A percentile compares a stretch with the other conserved stretches of the same genome.
These are phyloP conservation scores for Pseudomyrmex gracilis DNA, from an alignment of 1,140 invertebrate genomes.

Conservation along the genomic window DNA sequence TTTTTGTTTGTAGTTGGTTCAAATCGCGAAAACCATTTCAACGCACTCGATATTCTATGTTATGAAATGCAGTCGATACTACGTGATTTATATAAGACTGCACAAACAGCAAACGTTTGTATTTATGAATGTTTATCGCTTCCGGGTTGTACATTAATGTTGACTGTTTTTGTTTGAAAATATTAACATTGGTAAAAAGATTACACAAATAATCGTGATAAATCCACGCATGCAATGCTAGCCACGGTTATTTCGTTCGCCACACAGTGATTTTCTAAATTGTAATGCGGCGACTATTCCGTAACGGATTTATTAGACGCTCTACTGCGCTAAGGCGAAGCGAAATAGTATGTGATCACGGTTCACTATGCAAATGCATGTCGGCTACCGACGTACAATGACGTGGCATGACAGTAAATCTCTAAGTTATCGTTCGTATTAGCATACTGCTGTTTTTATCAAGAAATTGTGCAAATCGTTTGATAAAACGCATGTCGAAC, in stretches of 20 bases:
- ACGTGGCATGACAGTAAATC: not conserved
- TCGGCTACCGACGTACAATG: not conserved
- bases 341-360: conserved; percentile 43
- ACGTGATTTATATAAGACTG: too few relatives aligned
- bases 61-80: too few relatives aligned
- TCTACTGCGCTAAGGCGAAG: conserved; percentile 29
- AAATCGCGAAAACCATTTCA: too few relatives aligned
- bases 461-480: conserved; percentile 9
- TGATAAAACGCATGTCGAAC: not conserved
- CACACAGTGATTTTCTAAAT: conserved; percentile 32
- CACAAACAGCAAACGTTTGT: not conserved
- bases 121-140: not conserved
- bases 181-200: conserved; percentile 8
- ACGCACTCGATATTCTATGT: too few relatives aligned
- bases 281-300: conserved; percentile 26
- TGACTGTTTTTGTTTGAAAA: not conserved
- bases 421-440: conserved; percentile 10
- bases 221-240: not conserved
- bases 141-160: not conserved
- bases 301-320: conserved; percentile 40
- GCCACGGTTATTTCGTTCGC: conserved; percentile 5
- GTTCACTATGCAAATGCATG: conserved; percentile 45
- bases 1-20: too few relatives aligned
- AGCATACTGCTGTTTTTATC: conserved; percentile 20
- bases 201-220: conserved; percentile 26